Conservation (phyloP, 2,888 invertebrate species). For the Aricia artaxerxes region DNA sequence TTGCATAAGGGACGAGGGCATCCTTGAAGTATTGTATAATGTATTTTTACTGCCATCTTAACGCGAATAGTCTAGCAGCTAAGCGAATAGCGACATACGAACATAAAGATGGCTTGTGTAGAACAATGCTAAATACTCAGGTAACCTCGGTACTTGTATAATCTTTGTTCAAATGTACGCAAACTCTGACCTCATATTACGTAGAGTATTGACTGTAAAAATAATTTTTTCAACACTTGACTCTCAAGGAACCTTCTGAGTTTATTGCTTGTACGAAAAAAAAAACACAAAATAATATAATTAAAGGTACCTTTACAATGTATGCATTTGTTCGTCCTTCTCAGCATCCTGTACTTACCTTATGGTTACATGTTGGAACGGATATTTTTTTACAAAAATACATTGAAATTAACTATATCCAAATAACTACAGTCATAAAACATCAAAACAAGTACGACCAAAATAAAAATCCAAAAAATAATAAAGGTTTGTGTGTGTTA, state of each 20-base stretch:
- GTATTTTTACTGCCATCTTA: neutral
- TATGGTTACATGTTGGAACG: neutral
- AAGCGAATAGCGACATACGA: neutral
- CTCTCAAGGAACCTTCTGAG: neutral
- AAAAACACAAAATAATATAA: neutral
- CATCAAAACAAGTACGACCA: neutral
- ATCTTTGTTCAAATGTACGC: neutral
- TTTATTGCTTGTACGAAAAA: neutral
- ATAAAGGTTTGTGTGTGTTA: neutral
- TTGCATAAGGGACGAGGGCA: too few relatives aligned
- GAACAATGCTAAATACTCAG: neutral
- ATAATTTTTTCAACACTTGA: neutral
- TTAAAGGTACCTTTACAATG: neutral
- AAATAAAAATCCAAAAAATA: neutral
- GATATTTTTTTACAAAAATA: neutral
- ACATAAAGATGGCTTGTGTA: neutral
- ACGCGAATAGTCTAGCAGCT: neutral
- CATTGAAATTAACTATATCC: too few relatives aligned
- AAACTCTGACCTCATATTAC: neutral
- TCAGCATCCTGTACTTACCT: neutral
- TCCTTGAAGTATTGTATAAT: too few relatives aligned
- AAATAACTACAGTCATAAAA: too few relatives aligned
- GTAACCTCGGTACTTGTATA: constrained; percentile 6
- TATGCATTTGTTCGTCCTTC: neutral
- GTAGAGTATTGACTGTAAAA: neutral